Evolutionary conservation across 2,888 invertebrate species (phyloP).

Genomic region (Chelonus formosanus): DNA sequence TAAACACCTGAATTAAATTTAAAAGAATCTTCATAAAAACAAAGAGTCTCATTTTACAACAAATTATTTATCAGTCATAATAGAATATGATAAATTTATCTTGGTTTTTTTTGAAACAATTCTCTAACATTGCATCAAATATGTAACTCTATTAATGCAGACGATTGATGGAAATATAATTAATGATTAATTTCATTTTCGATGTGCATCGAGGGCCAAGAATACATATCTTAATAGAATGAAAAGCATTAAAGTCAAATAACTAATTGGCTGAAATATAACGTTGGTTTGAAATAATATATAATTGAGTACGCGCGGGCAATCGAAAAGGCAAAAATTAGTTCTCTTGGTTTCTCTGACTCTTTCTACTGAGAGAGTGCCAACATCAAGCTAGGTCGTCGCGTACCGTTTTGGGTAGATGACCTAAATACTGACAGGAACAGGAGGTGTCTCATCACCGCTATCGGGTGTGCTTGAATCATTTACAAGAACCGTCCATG

Average conservation of each 20-base stretch:
- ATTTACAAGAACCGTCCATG: conserved; percentile 41
- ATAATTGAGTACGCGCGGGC: conserved; percentile 14
- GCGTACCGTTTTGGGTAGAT: conserved; percentile 48
- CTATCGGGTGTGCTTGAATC: conserved; percentile 48
- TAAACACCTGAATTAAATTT: too few relatives aligned
- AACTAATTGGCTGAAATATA: neutral
- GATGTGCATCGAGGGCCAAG: too few relatives aligned
- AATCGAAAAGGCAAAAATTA: conserved; percentile 30
- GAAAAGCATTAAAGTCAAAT: neutral
- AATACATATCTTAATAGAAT: too few relatives aligned
- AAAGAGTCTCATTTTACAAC: too few relatives aligned
- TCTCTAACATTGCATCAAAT: neutral
- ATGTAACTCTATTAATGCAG: neutral
- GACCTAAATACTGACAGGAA: conserved; percentile 48
- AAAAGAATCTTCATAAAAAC: too few relatives aligned
- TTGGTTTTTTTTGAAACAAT: too few relatives aligned
- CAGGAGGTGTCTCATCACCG: conserved; percentile 43
- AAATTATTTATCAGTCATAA: too few relatives aligned
- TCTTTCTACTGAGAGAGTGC: conserved; percentile 20
- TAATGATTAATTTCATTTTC: too few relatives aligned
- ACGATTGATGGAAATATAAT: neutral
- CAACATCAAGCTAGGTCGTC: conserved; percentile 41
- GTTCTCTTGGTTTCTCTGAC: conserved; percentile 22
- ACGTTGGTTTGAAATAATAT: conserved; percentile 17
- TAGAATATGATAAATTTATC: neutral